A percentile compares a stretch with the other conserved stretches of the same genome.
phyloP scores from a whole-genome alignment of 1,140 invertebrate species.

The Hylaeus anthracinus region DNA sequence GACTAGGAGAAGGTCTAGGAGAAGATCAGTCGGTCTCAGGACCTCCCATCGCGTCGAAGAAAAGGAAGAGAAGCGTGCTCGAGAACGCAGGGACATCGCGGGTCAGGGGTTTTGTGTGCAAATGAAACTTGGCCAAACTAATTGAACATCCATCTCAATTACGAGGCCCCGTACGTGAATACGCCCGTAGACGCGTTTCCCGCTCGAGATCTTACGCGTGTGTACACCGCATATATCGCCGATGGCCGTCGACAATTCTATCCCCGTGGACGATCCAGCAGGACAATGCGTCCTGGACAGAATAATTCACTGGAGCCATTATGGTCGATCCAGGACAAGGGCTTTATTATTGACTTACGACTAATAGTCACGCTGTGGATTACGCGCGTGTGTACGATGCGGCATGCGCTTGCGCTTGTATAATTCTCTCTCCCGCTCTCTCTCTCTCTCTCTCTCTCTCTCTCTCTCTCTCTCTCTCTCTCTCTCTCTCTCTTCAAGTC shows the following conservation, averaged over 20 bases:
- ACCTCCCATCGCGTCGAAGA: background rate
- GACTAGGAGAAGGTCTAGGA: background rate
- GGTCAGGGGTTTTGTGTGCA: conserved; percentile 17
- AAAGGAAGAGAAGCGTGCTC: conserved; percentile 18
- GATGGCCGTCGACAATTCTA: conserved; percentile 68
- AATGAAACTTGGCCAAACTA: conserved; percentile 69
- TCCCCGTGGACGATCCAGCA: conserved; percentile 53
- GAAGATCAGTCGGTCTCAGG: conserved; percentile 29
- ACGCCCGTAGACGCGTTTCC: conserved; percentile 34
- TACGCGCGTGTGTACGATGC: conserved; percentile 63
- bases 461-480: conserved; percentile 10
- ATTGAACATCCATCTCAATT: conserved; percentile 74
- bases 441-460: background rate
- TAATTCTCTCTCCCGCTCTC: background rate
- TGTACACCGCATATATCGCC: conserved; percentile 51
- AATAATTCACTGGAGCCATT: conserved; percentile 74
- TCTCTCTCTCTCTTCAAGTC: background rate
- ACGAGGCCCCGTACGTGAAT: conserved; percentile 59
- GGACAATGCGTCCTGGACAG: conserved; percentile 68
- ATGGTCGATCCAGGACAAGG: conserved; percentile 71
- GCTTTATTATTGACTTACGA: conserved; percentile 79
- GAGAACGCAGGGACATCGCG: background rate
- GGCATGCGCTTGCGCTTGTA: conserved; percentile 13
- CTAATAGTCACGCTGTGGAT: conserved; percentile 77
- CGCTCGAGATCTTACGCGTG: conserved; percentile 46